Evolutionary conservation across 2,888 invertebrate genomes (phyloP), one percentile per base, ranked within the genome.

Genomic region (Caenorhabditis zanzibari): DNA sequence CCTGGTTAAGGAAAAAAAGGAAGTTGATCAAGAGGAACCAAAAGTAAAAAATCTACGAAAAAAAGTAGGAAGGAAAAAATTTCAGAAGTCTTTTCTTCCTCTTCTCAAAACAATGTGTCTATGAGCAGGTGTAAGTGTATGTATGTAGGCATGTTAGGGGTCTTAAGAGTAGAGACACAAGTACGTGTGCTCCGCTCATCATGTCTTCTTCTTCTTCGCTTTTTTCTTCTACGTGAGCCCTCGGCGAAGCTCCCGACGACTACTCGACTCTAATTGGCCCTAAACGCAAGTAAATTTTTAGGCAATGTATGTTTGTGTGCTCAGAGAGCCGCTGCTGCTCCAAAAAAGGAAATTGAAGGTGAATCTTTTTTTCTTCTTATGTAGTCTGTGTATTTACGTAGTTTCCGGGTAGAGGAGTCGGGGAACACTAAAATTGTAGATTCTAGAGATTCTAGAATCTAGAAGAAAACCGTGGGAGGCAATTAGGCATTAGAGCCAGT

Each of bases 251-350:
- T 38, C 61, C 76, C 66, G 32, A 32, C 52, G 47, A 71, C 71
- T 66, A 66, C 76, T 73, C 73, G 69, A 73, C 76, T 77, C 82
- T 82, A 82, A 82, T 82, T 82, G 82, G 82, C 82, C 76, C 73
- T 82, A 82, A 82, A 76, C 82, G 72, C 81, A 81, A 81, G 74
- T 74, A 81, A 81, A 74, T 81, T 81, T 74, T 81, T 81, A 68
- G 72, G 74, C 74, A 71, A 72, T 71, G 71, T 74, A 74, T 68
- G 71, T 81, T 69, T 69, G 74, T 61, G 49, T 38, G 52, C 58
- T 59, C 69, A 69, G 77, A 63, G 44, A 14, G 9, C 14, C n/a
- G n/a, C n/a, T n/a, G n/a, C 14, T 44, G 14, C 52, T 12, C 56
- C 38, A 6, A 49, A 49, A 6, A 58, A 35, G 28, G 61, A 66